Percentiles rank a stretch among this genome's conserved stretches.
phyloP scores from a whole-genome alignment of 2,888 invertebrate genomes.

The Cerastis leucographa region DNA sequence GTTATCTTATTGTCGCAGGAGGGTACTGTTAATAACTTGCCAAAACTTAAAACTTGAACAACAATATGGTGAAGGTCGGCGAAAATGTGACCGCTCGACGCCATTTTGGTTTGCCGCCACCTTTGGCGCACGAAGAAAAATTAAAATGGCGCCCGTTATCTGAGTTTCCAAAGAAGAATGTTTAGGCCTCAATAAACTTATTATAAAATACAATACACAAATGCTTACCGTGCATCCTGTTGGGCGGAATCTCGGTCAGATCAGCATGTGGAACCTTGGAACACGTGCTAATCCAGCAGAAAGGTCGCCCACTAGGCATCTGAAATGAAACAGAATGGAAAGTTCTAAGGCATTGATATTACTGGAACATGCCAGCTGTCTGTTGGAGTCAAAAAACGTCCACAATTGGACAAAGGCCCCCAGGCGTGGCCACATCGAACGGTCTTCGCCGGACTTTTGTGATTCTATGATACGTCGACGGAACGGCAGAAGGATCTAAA shows the following conservation, averaged over 20 bases:
- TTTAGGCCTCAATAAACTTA: not conserved
- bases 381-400: not conserved
- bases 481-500: not conserved
- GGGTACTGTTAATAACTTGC: no score
- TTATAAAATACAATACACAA: not conserved
- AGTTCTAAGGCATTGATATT: not conserved
- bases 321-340: conserved; percentile 25
- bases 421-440: not conserved
- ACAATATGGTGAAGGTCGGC: not conserved
- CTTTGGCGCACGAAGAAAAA: not conserved
- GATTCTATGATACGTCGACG: not conserved
- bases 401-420: not conserved
- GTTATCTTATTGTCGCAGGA: not conserved
- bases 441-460: not conserved
- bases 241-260: not conserved
- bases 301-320: not conserved
- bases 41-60: not conserved
- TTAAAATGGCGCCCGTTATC: not conserved
- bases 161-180: not conserved
- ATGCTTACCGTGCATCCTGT: conserved; percentile 8
- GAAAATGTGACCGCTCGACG: not conserved
- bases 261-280: not conserved
- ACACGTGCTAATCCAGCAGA: conserved; percentile 8
- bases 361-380: not conserved
- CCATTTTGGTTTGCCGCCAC: conserved; percentile 1